Conservation (phyloP, 1,140 invertebrate species). For the Pentalonia nigronervosa region DNA sequence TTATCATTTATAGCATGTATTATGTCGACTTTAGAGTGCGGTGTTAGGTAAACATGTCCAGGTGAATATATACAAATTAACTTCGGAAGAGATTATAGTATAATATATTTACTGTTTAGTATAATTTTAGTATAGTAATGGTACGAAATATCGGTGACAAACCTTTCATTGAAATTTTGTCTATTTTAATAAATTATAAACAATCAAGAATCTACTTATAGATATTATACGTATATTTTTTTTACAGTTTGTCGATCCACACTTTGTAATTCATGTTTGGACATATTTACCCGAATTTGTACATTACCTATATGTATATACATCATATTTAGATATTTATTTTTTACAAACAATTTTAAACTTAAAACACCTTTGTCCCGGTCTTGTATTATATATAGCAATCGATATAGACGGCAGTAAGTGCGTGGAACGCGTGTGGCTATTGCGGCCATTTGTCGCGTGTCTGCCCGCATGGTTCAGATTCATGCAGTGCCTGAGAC, state of each 20-base stretch:
- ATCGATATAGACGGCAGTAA: constrained; percentile 68
- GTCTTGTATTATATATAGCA: background rate
- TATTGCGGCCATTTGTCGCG: constrained; percentile 75
- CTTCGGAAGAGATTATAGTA: background rate
- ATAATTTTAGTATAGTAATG: background rate
- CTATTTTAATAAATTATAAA: background rate
- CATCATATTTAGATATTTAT: background rate
- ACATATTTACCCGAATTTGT: background rate
- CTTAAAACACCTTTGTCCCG: background rate
- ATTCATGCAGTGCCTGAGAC: constrained; percentile 95
- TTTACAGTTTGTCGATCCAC: too few relatives aligned
- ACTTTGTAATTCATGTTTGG: background rate
- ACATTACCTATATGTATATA: background rate
- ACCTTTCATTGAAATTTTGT: background rate
- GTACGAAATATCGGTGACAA: background rate
- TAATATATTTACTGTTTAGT: background rate
- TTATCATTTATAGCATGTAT: background rate
- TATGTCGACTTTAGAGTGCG: too few relatives aligned
- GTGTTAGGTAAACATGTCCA: background rate
- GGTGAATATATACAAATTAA: background rate
- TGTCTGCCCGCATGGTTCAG: constrained; percentile 96
- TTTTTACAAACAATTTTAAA: background rate
- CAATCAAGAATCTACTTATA: background rate
- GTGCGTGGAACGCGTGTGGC: constrained; percentile 66
- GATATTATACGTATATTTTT: background rate